Base-by-base conservation (phyloP, 2,797 vertebrate genomes). In the Lagocephalus sceleratus region DNA sequence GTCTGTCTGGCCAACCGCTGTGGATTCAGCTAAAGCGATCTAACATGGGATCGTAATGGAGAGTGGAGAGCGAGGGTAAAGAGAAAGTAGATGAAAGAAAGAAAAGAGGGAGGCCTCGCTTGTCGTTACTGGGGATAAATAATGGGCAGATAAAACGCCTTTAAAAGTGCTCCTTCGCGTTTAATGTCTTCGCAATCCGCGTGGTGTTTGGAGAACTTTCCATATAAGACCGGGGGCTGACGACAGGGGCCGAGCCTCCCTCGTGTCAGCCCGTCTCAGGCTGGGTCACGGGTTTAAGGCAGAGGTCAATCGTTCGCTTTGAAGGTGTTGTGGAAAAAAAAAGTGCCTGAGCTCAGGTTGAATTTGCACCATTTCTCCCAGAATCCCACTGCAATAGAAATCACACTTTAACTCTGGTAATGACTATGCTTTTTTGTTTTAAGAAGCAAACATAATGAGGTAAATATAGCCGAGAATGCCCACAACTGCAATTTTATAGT, bases 11-110 rank as follows among this genome's bases (percentile, higher is more conserved):
- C 71, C 67, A 63, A 66, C 47, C 53, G 44, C 65, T 35, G 43
- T 65, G 51, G 23, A 35, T 25, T 61, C 53, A 71, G 64, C 40
- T 50, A 58, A 69, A 68, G 49, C 59, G 65, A 52, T 26, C 60
- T 54, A 67, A 65, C 51, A 56, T 54, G 60, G 47, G 44, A 35
- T 45, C 8, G 35, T 47, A 20, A 54, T 23, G 20, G 32, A n/a
- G n/a, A n/a, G n/a, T n/a, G 23, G 42, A 17, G 32, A 11, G 6
- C 53, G 48, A 47, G 6, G 21, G 32, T 23, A 25, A 41, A 45
- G 48, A 29, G 20, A 41, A 22, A 55, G 42, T 52, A 8, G 45
- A 10, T 7, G 12, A 45, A 45, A 21, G 15, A 40, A 40, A 23
- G 12, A 38, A 56, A 45, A 11, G 32, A 49, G 16, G 16, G 22